phyloP scores from a whole-genome alignment of 2,888 invertebrate species.

The Drosophila meridiana region DNA sequence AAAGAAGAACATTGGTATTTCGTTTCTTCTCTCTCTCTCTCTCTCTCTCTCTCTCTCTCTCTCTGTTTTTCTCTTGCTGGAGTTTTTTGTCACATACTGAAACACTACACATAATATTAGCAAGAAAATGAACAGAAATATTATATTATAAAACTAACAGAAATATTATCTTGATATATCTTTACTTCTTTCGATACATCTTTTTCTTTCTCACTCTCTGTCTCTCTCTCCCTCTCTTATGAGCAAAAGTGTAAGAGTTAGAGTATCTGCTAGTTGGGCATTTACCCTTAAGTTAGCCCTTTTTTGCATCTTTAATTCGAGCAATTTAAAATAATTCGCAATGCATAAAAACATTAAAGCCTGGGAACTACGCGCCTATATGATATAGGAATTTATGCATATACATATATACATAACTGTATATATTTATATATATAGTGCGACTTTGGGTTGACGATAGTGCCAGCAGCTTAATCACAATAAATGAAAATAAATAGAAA shows the following conservation, averaged over 20 bases:
- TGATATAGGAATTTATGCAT: neutral
- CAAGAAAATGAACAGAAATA: too few relatives aligned
- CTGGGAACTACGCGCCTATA: conserved; percentile 39
- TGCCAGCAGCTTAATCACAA: conserved; percentile 56
- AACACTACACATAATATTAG: too few relatives aligned
- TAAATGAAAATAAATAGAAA: conserved; percentile 72
- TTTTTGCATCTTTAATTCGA: conserved; percentile 26
- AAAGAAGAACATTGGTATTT: neutral
- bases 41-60: neutral
- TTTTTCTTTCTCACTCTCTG: neutral
- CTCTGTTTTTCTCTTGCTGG: neutral
- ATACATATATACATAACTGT: neutral
- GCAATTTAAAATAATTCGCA: conserved; percentile 44
- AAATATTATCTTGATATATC: too few relatives aligned
- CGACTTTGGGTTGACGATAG: conserved; percentile 13
- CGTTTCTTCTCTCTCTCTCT: neutral
- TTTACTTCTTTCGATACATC: too few relatives aligned
- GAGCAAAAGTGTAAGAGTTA: neutral
- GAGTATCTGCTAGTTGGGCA: conserved; percentile 12
- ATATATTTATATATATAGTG: neutral
- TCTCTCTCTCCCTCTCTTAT: neutral
- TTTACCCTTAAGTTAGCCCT: neutral
- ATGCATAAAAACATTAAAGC: conserved; percentile 29
- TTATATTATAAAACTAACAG: too few relatives aligned
- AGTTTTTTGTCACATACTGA: too few relatives aligned